Evolutionary conservation across 2,888 invertebrate species (phyloP).

Genomic region (Cataglyphis cursor): DNA sequence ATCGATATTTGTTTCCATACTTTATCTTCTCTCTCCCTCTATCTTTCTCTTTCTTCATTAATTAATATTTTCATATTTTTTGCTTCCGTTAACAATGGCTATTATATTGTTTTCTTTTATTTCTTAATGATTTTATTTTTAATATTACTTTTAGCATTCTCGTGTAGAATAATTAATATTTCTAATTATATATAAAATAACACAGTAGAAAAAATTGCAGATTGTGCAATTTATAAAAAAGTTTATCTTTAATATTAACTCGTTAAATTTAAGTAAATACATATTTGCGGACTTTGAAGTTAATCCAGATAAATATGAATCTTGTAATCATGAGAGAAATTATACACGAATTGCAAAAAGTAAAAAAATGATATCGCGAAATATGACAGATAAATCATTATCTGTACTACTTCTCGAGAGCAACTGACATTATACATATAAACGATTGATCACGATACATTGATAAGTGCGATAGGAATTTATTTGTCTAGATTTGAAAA

Average conservation of each 20-base stretch:
- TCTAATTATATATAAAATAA: constrained; percentile 6
- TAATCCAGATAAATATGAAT: constrained; percentile 18
- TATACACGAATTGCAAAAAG: neutral
- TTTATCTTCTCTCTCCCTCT: neutral
- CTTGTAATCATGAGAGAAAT: neutral
- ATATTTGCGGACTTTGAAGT: neutral
- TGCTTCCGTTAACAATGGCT: neutral
- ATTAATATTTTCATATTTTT: constrained; percentile 18
- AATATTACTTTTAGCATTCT: constrained; percentile 21
- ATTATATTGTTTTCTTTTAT: neutral
- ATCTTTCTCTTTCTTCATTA: neutral
- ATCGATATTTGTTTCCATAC: constrained; percentile 26
- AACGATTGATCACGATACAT: constrained; percentile 19
- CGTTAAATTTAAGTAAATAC: neutral
- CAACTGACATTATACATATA: neutral
- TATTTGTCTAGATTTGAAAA: constrained; percentile 3
- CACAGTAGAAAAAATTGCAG: neutral
- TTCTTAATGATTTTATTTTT: neutral
- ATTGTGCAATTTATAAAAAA: constrained; percentile 20
- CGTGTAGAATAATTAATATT: constrained; percentile 22
- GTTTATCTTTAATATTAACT: neutral
- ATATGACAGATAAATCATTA: neutral
- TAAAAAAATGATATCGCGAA: neutral
- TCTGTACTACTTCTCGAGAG: neutral
- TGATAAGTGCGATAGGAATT: constrained; percentile 22